Evolutionary conservation across 2,113 vertebrate species (phyloP), one percentile per base, ranked within the genome.

Genomic region (Aplodontia rufa): DNA sequence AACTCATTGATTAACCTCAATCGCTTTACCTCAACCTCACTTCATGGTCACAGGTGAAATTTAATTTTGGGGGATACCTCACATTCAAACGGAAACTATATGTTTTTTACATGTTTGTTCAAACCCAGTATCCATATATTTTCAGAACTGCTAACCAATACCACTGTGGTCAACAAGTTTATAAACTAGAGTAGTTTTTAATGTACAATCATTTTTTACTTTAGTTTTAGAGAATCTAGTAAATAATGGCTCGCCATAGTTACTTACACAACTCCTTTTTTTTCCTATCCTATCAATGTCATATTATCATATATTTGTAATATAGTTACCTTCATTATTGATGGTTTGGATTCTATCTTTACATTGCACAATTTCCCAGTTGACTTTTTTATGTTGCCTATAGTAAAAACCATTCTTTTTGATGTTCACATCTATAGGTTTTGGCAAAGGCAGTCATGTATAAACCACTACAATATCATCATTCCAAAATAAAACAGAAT

Each of bases 331-430:
- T 51, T 75, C 11, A 51, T 51, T 78, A 49, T 24, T 64, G 30
- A 64, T 16, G 51, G n/a, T n/a, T n/a, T n/a, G 72, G 37, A n/a
- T 58, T 47, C 13, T 40, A 90, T 12, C 10, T 14, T 2, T 35
- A 14, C 8, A n/a, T 20, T 16, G 14, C 3, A 9, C 22, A n/a
- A 35, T 14, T 5, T 4, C 9, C 40, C 47, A 13, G 2, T 9
- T 60, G n/a, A 9, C 3, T 45, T n/a, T 78, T 89, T 40, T 37
- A 28, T 22, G 53, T 40, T 64, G 35, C 16, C 11, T n/a, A 45
- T 4, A 32, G 40, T 81, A 71, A 37, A 71, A 26, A 30, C 47
- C 6, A 55, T 7, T 49, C 45, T 55, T 32, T 58, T 47, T 58
- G 22, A 58, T 80, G 30, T 6, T 37, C 10, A 20, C 6, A 6